Evolutionary conservation across 2,888 invertebrate species (phyloP), one percentile per base, ranked within the genome.

Genomic region (Stenchaetothrips biformis): DNA sequence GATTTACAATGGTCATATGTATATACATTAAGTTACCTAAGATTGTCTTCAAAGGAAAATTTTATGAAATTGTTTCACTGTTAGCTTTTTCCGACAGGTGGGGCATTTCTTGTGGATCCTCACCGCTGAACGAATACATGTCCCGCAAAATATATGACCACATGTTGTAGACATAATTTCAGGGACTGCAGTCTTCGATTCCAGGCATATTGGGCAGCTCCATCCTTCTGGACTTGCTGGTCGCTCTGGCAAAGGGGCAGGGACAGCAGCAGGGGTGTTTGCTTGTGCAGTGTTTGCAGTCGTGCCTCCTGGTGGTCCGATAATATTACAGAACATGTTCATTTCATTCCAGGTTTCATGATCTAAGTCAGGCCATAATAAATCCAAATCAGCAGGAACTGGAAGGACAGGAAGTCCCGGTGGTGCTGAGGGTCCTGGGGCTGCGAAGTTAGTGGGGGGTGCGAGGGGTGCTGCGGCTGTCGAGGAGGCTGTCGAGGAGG

Each of bases 101-200:
- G 67, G 67, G 25, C 67, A 74, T 8, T 74, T 74, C 11, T 74
- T 74, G 11, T 74, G 67, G 9, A 74, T 21, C 25, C 8, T 74
- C 7, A 74, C 67, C 0, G 67, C 21, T 6, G 67, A 74, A 11
- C 67, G 67, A 25, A 74, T 74, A 74, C 67, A 74, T 11, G 21
- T 74, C 1, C 67, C 67, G 25, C 67, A 74, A 74, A 74, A 74
- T 11, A 74, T 25, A 74, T 74, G 67, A 25, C 67, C 67, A 74
- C 67, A 74, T 1, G 67, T 74, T 74, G 67, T 74, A 7, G 67
- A 74, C 67, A 74, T 74, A 8, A 74, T 74, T 74, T 74, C 67
- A 74, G 11, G 21, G 21, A 74, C 67, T 25, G 67, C 67, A 6
- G 67, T 74, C 11, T 74, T 74, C 0, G 67, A 74, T 25, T 74